Base-by-base conservation (phyloP, 2,797 vertebrate species). In the Gobionotothen gibberifrons region DNA sequence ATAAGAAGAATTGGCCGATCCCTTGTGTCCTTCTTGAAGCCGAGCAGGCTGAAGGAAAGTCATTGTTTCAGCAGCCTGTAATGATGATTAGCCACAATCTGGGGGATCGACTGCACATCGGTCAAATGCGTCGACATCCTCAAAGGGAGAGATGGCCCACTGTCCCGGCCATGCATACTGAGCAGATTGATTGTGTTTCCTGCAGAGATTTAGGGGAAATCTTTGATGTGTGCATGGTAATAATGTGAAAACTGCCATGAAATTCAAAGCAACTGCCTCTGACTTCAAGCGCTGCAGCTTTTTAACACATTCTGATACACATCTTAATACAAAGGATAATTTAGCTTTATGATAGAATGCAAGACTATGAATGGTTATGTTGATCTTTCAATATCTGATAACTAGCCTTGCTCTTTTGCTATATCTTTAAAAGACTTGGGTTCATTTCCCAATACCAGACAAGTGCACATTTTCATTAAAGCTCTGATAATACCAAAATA, bases 1-100 rank as follows among this genome's bases (percentile, higher is more conserved):
- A 58, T 73, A 88, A 86, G 82, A 90, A 91, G 88, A 92, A 79
- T 64, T 71, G 43, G 29, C 83, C 74, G 83, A 88, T 94, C 93
- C 91, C 91, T 42, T 39, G 90, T 90, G 92, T 91, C 86, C 90
- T 94, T 87, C 93, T 92, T 78, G 89, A 91, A 93, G 84, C 89
- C 76, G 86, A 74, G 88, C 86, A 87, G 91, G 90, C 90, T 92
- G 87, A 93, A 86, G 93, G 90, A 94, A 94, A 94, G 90, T 90
- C 89, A 90, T 94, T 90, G 85, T 95, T 94, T 94, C 82, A 90
- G 87, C 87, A 88, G 89, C 85, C 88, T 71, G 74, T 90, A 90
- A 93, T 94, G 94, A 95, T 94, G 94, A 95, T 94, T 93, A 93
- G 89, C 90, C 90, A 87, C 87, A 90, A 94, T 94, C 95, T 91